Evolutionary conservation across 2,797 vertebrate genomes (phyloP), one percentile per base, ranked within the genome.

Genomic region (Erethizon dorsatum): DNA sequence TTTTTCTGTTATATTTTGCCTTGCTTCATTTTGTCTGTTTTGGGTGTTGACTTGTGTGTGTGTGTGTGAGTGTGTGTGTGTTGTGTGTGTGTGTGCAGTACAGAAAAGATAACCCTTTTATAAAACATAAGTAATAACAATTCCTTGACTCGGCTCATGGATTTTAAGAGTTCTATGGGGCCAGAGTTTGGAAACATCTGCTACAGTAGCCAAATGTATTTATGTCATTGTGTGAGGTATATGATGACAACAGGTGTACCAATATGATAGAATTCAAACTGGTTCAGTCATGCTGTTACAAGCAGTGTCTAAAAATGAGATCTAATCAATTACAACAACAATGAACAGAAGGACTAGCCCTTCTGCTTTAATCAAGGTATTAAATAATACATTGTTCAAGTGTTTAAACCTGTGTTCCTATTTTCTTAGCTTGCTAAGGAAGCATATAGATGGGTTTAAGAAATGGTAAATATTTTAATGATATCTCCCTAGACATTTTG

Each of bases 391-490:
- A 41, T 95, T 90, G 41, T 54, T 89, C 6, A 71, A 28, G 18
- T n/a, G 61, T 79, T 95, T 90, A 88, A 77, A 57, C 12, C n/a
- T 26, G 4, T 69, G 24, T 88, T 80, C 6, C 5, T 89, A 24
- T 90, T 88, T 94, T 73, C 82, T 56, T 69, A 92, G 15, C 91
- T 84, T 45, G 37, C 50, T 67, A 78, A 95, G 52, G 6, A 94
- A 67, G 11, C 28, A 84, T 24, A 65, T 52, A 67, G 8, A 71
- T 56, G 56, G 4, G 5, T 78, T 79, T 56, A 67, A 61, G 65
- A 52, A 57, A 41, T 65, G 6, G 41, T 79, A 65, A 95, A 47
- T 11, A 50, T n/a, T 90, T 86, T 22, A 54, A 54, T 61, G 8
- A 45, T 91, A 61, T 61, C 22, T 90, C 52, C 37, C 20, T 73